Evolutionary conservation across 2,797 vertebrate genomes (phyloP).

Genomic region (Meriones psammophilus): DNA sequence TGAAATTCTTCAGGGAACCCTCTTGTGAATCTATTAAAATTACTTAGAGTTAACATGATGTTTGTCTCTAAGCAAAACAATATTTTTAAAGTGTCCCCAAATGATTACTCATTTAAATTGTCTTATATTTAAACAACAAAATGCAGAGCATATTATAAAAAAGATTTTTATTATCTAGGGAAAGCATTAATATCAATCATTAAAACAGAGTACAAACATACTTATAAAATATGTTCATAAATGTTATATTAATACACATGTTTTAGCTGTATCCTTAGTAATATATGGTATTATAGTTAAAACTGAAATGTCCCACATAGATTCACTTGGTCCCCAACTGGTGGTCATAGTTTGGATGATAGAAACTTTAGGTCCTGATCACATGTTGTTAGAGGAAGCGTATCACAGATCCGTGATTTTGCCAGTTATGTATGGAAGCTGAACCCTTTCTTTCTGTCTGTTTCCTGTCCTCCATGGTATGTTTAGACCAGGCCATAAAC

Average conservation of each 20-base stretch:
- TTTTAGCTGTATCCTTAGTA: neutral
- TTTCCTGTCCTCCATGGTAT: neutral
- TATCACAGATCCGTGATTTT: neutral
- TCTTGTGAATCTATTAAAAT: conserved; percentile 66
- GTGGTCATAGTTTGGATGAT: neutral
- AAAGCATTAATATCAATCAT: neutral
- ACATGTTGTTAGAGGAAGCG: neutral
- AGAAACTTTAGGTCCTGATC: neutral
- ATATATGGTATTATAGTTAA: neutral
- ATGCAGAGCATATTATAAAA: neutral
- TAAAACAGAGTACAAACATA: conserved; percentile 53
- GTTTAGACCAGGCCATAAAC: neutral
- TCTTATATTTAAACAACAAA: conserved; percentile 16
- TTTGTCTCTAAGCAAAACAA: conserved; percentile 50
- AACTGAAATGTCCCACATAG: neutral
- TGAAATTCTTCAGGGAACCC: conserved; percentile 6
- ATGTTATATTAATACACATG: neutral
- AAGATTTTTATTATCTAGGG: neutral
- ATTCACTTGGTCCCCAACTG: neutral
- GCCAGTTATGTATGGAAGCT: neutral
- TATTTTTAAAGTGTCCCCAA: conserved; percentile 9
- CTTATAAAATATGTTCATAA: conserved; percentile 15
- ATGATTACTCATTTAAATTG: neutral
- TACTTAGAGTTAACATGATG: conserved; percentile 40
- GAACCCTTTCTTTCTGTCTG: neutral